Percentiles rank a stretch among this genome's conserved stretches.
phyloP scores from a whole-genome alignment of 2,888 invertebrate species.

The Amphimallon solstitiale region DNA sequence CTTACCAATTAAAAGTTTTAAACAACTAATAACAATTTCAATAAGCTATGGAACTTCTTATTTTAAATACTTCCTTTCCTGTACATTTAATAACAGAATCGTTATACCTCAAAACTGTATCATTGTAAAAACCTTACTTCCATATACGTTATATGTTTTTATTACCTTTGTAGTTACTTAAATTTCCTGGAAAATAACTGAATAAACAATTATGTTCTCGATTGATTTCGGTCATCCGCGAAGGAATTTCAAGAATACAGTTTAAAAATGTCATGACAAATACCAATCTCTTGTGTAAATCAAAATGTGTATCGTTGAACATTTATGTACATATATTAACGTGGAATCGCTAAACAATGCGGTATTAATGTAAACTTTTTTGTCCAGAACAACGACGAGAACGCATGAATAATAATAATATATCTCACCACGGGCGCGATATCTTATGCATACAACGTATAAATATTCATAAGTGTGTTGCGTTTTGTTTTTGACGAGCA shows the following conservation, averaged over 20 bases:
- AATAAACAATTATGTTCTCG: too few relatives aligned
- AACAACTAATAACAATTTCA: too few relatives aligned
- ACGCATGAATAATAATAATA: conserved; percentile 59
- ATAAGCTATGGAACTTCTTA: too few relatives aligned
- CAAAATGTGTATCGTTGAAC: neutral
- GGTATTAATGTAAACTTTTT: conserved; percentile 35
- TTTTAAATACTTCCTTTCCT: too few relatives aligned
- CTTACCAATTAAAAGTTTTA: too few relatives aligned
- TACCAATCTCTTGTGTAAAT: neutral
- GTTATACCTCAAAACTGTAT: too few relatives aligned
- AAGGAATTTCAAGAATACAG: neutral
- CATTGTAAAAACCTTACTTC: too few relatives aligned
- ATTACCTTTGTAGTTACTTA: too few relatives aligned
- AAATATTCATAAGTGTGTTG: conserved; percentile 59
- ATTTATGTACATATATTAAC: conserved; percentile 13
- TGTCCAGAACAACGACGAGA: conserved; percentile 20
- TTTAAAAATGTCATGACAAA: conserved; percentile 4
- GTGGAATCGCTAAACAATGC: conserved; percentile 22
- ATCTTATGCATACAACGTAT: conserved; percentile 57
- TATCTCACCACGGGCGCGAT: conserved; percentile 59
- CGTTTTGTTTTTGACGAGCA: conserved; percentile 57
- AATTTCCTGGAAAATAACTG: too few relatives aligned
- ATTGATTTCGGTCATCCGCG: neutral
- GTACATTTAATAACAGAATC: too few relatives aligned
- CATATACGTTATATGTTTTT: too few relatives aligned